phyloP scores from a whole-genome alignment of 2,888 invertebrate genomes.

The Cryptosula pallasiana region DNA sequence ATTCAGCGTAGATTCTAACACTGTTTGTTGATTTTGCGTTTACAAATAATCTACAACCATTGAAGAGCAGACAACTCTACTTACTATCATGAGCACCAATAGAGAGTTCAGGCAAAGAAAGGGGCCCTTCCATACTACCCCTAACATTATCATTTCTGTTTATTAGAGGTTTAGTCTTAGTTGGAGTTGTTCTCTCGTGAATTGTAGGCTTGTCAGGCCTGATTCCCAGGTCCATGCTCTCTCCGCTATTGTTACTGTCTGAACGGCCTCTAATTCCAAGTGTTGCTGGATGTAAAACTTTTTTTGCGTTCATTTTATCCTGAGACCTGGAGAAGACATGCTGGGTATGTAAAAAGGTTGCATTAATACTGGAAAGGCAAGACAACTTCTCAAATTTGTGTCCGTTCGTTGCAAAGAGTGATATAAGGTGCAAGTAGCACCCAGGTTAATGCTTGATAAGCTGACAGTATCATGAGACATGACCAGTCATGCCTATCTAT shows the following conservation, averaged over 20 bases:
- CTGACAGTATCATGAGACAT: no score
- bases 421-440: no score
- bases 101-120: slow-evolving; percentile 17
- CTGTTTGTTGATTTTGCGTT: no score
- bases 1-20: no score
- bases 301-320: background rate
- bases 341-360: no score
- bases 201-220: background rate
- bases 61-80: background rate
- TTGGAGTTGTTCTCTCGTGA: slow-evolving; percentile 14
- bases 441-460: no score
- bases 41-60: no score
- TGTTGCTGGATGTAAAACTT: slow-evolving; percentile 8
- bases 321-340: background rate
- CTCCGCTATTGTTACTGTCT: background rate
- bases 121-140: background rate
- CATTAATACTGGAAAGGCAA: no score
- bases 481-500: no score
- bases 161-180: background rate
- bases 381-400: no score
- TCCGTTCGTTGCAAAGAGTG: no score
- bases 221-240: slow-evolving; percentile 6
- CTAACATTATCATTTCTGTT: background rate
- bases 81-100: slow-evolving; percentile 6
- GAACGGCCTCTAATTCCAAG: background rate